Evolutionary conservation across 2,888 invertebrate species (phyloP), one percentile per base, ranked within the genome.

Genomic region (Diarsia brunnea): DNA sequence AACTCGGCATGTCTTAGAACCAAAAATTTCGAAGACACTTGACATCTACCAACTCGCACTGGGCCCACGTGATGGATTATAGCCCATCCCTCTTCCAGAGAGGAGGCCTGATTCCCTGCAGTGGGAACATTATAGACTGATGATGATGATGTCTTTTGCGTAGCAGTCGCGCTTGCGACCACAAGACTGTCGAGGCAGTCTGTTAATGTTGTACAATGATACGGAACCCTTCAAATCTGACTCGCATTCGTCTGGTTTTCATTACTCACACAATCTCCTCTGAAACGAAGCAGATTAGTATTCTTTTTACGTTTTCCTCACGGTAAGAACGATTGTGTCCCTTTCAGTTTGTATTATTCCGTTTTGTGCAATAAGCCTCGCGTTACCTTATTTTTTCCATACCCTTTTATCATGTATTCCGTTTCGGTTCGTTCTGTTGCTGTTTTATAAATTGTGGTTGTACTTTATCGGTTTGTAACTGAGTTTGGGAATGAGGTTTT

Each of bases 311-410:
- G 80, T 78, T 51, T 71, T 47, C 63, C 75, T 77, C 70, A 75
- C 68, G 69, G 80, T 65, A 74, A 64, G 79, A 80, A 73, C 78
- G 82, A 85, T 87, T 82, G 78, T 80, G 77, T 84, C 72, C 60
- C 60, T 67, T 71, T 80, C 72, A 80, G 80, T 85, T 82, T 85
- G 74, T 82, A 66, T 83, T 86, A 79, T 81, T 75, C 65, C 61
- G 55, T 79, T 85, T 84, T 73, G 58, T 75, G 64, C 75, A 80
- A 79, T 86, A 85, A 78, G 84, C 72, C 67, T 69, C 66, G 73
- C 73, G 79, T 85, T 77, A 78, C 75, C 70, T 79, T 86, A 71
- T 86, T 83, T 78, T 78, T 77, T 67, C 49, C 43, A 45, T 47
- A 65, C 73, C 66, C 61, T 86, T 82, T 79, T 75, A 67, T 79